Conservation (phyloP, 1,140 invertebrate genomes). For the Achatina immaculata region DNA sequence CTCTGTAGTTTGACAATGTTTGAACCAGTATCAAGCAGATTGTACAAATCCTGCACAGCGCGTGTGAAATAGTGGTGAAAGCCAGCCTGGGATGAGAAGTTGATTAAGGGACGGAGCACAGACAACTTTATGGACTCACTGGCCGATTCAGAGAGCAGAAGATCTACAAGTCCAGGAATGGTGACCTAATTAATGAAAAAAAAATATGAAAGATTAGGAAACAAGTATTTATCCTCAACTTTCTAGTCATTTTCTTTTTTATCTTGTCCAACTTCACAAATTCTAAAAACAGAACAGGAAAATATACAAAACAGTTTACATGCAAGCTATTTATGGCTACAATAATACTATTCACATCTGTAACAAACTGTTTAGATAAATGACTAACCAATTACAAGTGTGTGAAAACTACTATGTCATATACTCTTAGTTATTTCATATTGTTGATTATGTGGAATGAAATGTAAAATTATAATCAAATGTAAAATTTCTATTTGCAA, state of each 20-base stretch:
- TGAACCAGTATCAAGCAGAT: conserved; percentile 49
- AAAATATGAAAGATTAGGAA: no score
- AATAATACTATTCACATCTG: no score
- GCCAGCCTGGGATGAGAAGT: conserved; percentile 58
- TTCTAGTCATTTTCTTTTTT: neutral
- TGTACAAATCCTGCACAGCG: conserved; percentile 59
- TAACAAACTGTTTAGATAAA: no score
- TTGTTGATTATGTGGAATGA: no score
- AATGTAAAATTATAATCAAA: no score
- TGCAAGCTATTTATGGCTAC: no score
- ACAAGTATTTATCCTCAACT: no score
- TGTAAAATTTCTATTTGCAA: no score
- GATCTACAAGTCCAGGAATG: conserved; percentile 60
- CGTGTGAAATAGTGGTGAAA: conserved; percentile 65
- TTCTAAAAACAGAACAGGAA: neutral
- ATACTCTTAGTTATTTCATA: no score
- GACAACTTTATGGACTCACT: conserved; percentile 58
- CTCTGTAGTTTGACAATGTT: conserved; percentile 72
- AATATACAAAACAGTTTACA: neutral
- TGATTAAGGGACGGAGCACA: conserved; percentile 66
- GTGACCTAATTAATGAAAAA: conserved; percentile 48
- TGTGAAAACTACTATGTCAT: no score
- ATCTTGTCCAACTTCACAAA: neutral
- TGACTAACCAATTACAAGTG: no score
- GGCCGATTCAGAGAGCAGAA: conserved; percentile 52